phyloP scores from a whole-genome alignment of 1,140 invertebrate genomes.

The Drosophila mauritiana region DNA sequence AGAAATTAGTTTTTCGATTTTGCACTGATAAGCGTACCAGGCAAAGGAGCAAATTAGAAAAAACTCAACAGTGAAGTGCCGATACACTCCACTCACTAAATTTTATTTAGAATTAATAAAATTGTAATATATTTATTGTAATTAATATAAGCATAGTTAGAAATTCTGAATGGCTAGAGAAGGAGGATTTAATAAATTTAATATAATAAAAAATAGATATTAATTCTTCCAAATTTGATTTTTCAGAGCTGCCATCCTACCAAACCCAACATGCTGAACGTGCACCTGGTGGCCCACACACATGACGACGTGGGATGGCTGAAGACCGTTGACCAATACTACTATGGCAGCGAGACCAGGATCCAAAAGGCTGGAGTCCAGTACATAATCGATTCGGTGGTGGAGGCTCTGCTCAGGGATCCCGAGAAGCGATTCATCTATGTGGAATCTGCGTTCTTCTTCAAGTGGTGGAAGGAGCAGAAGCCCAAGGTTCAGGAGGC shows the following conservation, averaged over 20 bases:
- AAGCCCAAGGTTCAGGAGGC: constrained; percentile 86
- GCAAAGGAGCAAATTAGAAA: neutral
- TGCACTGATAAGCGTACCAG: constrained; percentile 1
- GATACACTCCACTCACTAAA: neutral
- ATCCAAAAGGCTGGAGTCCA: constrained; percentile 94
- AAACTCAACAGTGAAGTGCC: neutral
- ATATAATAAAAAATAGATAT: too few species aligned
- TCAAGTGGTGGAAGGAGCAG: constrained; percentile 96
- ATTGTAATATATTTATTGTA: too few species aligned
- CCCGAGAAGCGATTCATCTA: constrained; percentile 89
- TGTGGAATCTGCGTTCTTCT: constrained; percentile 95
- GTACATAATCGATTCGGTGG: constrained; percentile 96
- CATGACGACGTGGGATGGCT: constrained; percentile 97
- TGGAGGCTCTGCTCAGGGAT: constrained; percentile 91
- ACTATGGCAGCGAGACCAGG: constrained; percentile 86
- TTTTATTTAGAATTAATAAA: too few species aligned
- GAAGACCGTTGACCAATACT: constrained; percentile 93
- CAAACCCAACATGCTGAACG: constrained; percentile 86
- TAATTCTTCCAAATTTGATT: too few species aligned
- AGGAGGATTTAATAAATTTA: too few species aligned
- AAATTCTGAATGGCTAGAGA: too few species aligned
- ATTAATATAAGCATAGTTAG: too few species aligned
- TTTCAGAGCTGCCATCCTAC: constrained; percentile 64
- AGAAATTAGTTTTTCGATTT: neutral
- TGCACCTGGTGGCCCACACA: constrained; percentile 92